phyloP scores from a whole-genome alignment of 2,888 invertebrate species.

The Netelia melanura region DNA sequence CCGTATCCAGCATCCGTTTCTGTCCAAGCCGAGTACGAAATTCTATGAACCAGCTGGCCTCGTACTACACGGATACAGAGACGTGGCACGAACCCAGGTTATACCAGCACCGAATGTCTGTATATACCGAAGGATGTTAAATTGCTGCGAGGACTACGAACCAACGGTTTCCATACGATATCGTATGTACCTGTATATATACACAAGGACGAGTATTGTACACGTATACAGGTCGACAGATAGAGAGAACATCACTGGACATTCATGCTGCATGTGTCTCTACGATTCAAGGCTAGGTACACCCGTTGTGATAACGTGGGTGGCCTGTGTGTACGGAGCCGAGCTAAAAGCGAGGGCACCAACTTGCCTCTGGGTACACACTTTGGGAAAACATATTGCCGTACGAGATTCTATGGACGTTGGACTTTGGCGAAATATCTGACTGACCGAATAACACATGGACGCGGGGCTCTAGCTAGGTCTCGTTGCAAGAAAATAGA shows the following conservation, averaged over 20 bases:
- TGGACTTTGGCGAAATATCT: not conserved
- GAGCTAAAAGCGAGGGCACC: constrained; percentile 33
- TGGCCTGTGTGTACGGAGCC: constrained; percentile 5
- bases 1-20: constrained; percentile 30
- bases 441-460: not conserved
- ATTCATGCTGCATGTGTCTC: constrained; percentile 13
- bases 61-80: constrained; percentile 27
- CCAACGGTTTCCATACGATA: constrained; percentile 24
- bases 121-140: constrained; percentile 54
- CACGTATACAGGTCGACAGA: not conserved
- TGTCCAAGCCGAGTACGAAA: constrained; percentile 34
- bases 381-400: constrained; percentile 68
- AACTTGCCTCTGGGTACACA: constrained; percentile 55
- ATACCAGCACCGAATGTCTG: constrained; percentile 19
- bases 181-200: constrained; percentile 9
- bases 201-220: not conserved
- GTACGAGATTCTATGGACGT: not conserved
- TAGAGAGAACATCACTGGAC: constrained; percentile 1
- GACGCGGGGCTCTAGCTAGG: not conserved
- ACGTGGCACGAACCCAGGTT: constrained; percentile 8
- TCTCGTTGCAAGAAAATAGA: not conserved
- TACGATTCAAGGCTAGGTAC: constrained; percentile 2
- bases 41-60: constrained; percentile 57
- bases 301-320: not conserved
- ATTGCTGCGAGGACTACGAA: constrained; percentile 45